Percentiles rank a stretch among this genome's conserved stretches.
Conservation (phyloP, 1,140 invertebrate species). For the Ips typographus region DNA sequence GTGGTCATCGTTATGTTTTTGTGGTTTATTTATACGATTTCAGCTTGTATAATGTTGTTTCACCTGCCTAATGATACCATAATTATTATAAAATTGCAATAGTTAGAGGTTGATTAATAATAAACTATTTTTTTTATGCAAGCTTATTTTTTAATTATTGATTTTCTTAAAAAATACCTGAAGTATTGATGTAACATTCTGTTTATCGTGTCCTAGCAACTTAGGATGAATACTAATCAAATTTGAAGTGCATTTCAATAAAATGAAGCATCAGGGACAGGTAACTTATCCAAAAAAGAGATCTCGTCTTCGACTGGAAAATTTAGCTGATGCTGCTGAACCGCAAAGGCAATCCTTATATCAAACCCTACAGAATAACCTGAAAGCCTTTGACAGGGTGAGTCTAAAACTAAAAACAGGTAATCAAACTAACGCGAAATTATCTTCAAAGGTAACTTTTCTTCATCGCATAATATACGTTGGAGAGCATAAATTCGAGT, state of each 20-base stretch:
- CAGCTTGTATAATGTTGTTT: too few relatives aligned
- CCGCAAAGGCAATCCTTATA: constrained; percentile 33
- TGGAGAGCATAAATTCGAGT: constrained; percentile 19
- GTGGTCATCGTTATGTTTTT: too few relatives aligned
- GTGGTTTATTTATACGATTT: too few relatives aligned
- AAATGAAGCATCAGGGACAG: neutral
- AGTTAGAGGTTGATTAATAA: neutral
- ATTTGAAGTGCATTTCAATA: neutral
- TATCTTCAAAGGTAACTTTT: constrained; percentile 22
- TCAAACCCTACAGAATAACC: constrained; percentile 29
- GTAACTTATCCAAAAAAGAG: constrained; percentile 29
- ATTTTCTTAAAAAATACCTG: neutral
- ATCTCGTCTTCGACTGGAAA: constrained; percentile 13
- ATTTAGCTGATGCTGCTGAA: constrained; percentile 26
- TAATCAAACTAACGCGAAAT: neutral
- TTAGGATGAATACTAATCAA: neutral
- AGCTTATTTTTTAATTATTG: neutral
- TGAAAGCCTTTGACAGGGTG: constrained; percentile 32
- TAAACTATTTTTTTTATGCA: neutral
- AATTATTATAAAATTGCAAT: too few relatives aligned
- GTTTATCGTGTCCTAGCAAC: neutral
- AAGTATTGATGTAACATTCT: neutral
- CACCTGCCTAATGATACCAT: too few relatives aligned
- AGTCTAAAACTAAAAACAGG: neutral
- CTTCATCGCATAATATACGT: constrained; percentile 32